phyloP scores from a whole-genome alignment of 92 coral and sea anemone genomes.

The Umimayanthus chanpuru region DNA sequence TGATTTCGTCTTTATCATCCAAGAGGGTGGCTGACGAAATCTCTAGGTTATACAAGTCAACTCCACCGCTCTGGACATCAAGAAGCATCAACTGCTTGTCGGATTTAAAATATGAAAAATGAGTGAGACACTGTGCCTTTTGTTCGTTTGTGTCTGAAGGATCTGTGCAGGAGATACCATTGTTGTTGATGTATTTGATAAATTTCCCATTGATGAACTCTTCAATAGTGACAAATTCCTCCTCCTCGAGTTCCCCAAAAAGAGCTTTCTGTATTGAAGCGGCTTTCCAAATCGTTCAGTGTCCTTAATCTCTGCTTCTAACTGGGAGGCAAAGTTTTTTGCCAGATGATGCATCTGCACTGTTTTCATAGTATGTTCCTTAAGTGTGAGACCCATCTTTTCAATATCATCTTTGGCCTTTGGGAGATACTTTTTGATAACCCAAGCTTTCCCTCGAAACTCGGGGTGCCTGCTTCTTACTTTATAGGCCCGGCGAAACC shows the following conservation, averaged over 20 bases:
- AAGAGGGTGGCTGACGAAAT: constrained; percentile 38
- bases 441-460: constrained; percentile 28
- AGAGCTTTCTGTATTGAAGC: constrained; percentile 33
- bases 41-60: constrained; percentile 42
- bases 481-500: constrained; percentile 19
- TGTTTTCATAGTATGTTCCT: constrained; percentile 36
- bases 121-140: constrained; percentile 35
- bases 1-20: constrained; percentile 17
- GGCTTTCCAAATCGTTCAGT: constrained; percentile 24
- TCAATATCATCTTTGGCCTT: constrained; percentile 4
- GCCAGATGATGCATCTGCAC: constrained; percentile 48
- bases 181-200: constrained; percentile 43
- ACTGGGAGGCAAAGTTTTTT: constrained; percentile 39
- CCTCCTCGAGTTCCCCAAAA: constrained; percentile 4
- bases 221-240: background rate
- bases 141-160: background rate
- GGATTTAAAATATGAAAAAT: constrained; percentile 10
- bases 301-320: constrained; percentile 25
- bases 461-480: constrained; percentile 27
- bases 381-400: constrained; percentile 9
- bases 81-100: constrained; percentile 33
- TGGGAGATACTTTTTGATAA: constrained; percentile 29
- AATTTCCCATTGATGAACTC: constrained; percentile 1
- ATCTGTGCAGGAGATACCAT: background rate
- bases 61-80: constrained; percentile 20